phyloP scores from a whole-genome alignment of 2,888 invertebrate genomes.

The Diarsia brunnea region DNA sequence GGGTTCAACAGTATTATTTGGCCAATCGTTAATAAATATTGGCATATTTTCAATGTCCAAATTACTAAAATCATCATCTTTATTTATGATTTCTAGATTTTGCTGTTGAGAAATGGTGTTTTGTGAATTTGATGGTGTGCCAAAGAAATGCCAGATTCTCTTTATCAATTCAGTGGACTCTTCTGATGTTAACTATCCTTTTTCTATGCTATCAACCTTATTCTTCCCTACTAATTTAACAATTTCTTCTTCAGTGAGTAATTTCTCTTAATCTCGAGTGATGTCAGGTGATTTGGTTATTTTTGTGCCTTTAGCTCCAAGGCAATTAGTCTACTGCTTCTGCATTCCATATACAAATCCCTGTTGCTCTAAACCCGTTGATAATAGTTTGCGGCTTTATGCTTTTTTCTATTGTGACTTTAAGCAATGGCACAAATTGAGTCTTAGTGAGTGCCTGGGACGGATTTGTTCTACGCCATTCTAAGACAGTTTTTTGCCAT shows the following conservation, averaged over 20 bases:
- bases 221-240: constrained; percentile 14
- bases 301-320: constrained; percentile 27
- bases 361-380: constrained; percentile 61
- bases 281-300: neutral
- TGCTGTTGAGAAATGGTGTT: neutral
- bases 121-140: neutral
- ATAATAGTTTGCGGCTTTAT: constrained; percentile 47
- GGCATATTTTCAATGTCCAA: constrained; percentile 20
- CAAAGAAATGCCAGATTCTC: constrained; percentile 12
- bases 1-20: constrained; percentile 16
- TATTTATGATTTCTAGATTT: constrained; percentile 3
- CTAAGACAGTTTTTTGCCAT: constrained; percentile 59
- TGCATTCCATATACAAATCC: constrained; percentile 53
- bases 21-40: constrained; percentile 14
- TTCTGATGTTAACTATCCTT: constrained; percentile 12
- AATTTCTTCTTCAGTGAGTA: neutral
- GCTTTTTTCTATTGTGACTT: constrained; percentile 45
- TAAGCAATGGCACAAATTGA: constrained; percentile 60
- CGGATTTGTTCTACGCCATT: constrained; percentile 58
- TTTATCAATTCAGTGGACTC: constrained; percentile 15
- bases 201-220: constrained; percentile 7
- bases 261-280: neutral
- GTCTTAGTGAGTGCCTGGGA: constrained; percentile 51
- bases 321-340: constrained; percentile 57
- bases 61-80: neutral